phyloP scores from a whole-genome alignment of 2,113 vertebrate species.

The Centrocercus urophasianus region DNA sequence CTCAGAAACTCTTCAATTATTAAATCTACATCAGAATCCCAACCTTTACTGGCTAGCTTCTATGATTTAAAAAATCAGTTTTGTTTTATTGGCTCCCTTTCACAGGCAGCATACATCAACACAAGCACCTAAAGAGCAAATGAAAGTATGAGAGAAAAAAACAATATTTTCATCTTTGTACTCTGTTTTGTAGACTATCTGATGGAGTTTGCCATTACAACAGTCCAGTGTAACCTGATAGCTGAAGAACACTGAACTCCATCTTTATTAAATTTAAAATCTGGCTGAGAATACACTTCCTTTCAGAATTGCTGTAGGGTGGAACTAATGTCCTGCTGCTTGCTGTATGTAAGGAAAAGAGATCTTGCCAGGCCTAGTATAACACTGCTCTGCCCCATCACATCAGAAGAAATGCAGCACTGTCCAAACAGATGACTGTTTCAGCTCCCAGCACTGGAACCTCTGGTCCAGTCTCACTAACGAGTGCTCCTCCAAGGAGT shows the following conservation, averaged over 20 bases:
- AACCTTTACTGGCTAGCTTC: not conserved
- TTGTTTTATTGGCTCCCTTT: not conserved
- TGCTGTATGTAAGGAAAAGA: not conserved
- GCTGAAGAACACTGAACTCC: not conserved
- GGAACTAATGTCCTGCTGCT: slow-evolving; percentile 8
- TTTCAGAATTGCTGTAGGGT: not conserved
- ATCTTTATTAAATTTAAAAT: slow-evolving; percentile 36
- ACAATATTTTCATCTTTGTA: not conserved
- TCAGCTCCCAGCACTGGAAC: not conserved
- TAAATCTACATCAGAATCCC: not conserved
- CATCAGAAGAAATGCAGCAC: not conserved
- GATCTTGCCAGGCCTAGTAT: not conserved
- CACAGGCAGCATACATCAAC: not conserved
- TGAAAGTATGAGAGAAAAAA: not conserved
- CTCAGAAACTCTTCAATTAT: not conserved
- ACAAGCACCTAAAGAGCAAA: not conserved
- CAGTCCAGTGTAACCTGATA: not conserved
- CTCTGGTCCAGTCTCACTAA: not conserved
- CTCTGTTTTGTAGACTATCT: not conserved
- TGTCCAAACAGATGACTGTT: fast-evolving
- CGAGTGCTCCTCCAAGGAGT: fast-evolving
- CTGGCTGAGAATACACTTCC: not conserved
- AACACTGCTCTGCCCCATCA: fast-evolving
- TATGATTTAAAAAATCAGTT: not conserved
- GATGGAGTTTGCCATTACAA: not conserved